phyloP scores from a whole-genome alignment of 2,113 vertebrate species.

The Catagonus wagneri region DNA sequence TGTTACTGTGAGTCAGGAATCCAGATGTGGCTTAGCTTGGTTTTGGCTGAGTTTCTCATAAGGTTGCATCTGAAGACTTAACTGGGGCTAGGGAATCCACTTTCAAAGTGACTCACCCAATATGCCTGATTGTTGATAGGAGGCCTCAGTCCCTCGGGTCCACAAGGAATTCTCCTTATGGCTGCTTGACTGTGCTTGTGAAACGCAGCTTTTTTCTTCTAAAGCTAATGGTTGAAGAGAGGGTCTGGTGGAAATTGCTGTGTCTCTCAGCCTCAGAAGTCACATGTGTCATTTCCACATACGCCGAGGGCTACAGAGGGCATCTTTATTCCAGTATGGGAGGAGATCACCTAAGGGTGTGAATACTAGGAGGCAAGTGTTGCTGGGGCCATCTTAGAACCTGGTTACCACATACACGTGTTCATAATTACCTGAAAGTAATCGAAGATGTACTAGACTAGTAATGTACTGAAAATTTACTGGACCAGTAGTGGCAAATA shows the following conservation, averaged over 20 bases:
- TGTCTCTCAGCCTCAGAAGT: not conserved
- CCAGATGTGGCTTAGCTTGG: not conserved
- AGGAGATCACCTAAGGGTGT: not conserved
- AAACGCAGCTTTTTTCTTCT: conserved; percentile 21
- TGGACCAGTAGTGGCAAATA: not conserved
- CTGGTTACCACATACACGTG: not conserved
- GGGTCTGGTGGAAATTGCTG: not conserved
- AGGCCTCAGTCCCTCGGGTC: not conserved
- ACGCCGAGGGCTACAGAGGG: not conserved
- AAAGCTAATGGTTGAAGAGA: not conserved
- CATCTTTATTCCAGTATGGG: not conserved
- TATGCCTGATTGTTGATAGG: not conserved
- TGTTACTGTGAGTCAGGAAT: conserved; percentile 19
- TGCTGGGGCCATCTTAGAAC: not conserved
- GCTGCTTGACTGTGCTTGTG: not conserved
- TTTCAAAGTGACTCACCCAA: not conserved
- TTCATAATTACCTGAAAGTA: conserved; percentile 40
- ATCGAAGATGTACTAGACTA: not conserved
- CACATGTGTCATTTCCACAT: not conserved
- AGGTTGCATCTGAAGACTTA: not conserved
- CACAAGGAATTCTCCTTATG: not conserved
- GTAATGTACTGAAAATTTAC: not conserved
- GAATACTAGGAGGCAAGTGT: not conserved
- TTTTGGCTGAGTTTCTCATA: not conserved
- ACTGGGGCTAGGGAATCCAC: not conserved